phyloP scores from a whole-genome alignment of 2,797 vertebrate genomes.

The Pithecia hirsuta region DNA sequence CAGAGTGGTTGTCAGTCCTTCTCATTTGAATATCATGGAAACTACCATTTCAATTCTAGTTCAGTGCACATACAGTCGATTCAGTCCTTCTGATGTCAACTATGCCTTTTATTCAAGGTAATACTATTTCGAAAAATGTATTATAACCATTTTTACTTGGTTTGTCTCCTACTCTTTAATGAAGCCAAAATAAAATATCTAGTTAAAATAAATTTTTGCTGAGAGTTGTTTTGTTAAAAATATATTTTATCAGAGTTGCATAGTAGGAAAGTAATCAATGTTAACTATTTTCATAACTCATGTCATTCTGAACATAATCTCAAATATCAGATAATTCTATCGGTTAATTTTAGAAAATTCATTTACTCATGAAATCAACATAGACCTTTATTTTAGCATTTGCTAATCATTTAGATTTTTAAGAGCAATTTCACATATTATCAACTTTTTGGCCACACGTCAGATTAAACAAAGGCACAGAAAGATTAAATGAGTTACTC shows the following conservation, averaged over 20 bases:
- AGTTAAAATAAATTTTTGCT: neutral
- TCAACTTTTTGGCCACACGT: neutral
- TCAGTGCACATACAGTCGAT: neutral
- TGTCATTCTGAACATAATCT: neutral
- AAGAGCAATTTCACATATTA: neutral
- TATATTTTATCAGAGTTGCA: neutral
- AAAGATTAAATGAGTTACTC: neutral
- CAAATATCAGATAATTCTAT: slow-evolving; percentile 13
- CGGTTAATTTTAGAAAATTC: slow-evolving; percentile 11
- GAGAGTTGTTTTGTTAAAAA: neutral
- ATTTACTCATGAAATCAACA: slow-evolving; percentile 10
- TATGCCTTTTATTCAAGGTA: neutral
- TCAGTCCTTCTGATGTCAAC: neutral
- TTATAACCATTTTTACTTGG: neutral
- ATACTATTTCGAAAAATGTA: neutral
- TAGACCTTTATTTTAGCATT: slow-evolving; percentile 16
- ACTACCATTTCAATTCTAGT: neutral
- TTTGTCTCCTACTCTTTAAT: neutral
- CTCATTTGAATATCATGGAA: slow-evolving; percentile 12
- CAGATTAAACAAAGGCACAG: neutral
- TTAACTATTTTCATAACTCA: neutral
- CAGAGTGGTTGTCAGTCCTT: neutral
- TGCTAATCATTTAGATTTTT: neutral
- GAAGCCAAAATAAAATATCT: neutral
- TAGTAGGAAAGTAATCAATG: neutral